phyloP scores from a whole-genome alignment of 2,113 vertebrate species.

The Ceuthmochares aereus region DNA sequence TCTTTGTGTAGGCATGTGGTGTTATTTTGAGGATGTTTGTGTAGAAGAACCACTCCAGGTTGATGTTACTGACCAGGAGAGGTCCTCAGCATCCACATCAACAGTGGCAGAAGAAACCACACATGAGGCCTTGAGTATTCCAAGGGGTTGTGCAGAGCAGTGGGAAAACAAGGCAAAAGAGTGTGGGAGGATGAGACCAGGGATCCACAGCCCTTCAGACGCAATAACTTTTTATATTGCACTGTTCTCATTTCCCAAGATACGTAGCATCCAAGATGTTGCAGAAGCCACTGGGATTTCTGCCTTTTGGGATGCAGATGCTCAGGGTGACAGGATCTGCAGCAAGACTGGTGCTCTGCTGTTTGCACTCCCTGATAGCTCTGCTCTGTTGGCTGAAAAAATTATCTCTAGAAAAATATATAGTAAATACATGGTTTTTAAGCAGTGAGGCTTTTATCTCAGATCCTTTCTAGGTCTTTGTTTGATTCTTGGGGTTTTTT shows the following conservation, averaged over 20 bases:
- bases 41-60: not conserved
- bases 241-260: not conserved
- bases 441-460: slow-evolving; percentile 6
- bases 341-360: slow-evolving; percentile 16
- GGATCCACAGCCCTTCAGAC: not conserved
- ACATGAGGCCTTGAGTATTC: not conserved
- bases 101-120: not conserved
- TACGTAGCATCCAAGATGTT: not conserved
- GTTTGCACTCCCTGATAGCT: not conserved
- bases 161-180: not conserved
- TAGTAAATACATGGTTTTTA: not conserved
- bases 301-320: not conserved
- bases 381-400: slow-evolving; percentile 6
- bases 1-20: not conserved
- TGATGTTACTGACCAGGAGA: not conserved
- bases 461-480: not conserved
- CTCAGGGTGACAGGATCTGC: slow-evolving; percentile 1
- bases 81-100: not conserved
- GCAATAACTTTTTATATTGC: not conserved
- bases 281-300: not conserved
- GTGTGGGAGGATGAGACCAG: not conserved
- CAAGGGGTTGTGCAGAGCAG: not conserved
- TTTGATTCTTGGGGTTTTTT: not conserved
- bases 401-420: not conserved
- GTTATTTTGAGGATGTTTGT: not conserved